Conservation (phyloP, 2,888 invertebrate species). For the Andrena camellia region DNA sequence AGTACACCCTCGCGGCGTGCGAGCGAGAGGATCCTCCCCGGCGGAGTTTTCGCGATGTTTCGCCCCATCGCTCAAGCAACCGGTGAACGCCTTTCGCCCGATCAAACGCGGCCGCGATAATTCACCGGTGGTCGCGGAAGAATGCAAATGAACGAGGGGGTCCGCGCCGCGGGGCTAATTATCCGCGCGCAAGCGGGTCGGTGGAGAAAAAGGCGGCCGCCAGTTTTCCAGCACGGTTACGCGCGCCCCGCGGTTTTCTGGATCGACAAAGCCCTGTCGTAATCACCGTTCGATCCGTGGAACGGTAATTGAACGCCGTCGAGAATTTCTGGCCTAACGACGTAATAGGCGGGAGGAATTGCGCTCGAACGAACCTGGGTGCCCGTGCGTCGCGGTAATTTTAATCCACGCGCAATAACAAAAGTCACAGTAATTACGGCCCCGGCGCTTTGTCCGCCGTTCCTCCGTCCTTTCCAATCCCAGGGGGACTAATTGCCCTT, state of each 20-base stretch:
- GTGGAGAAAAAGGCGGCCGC: constrained; percentile 8
- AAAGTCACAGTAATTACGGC: constrained; percentile 29
- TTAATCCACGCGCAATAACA: constrained; percentile 35
- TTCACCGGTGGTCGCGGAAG: constrained; percentile 20
- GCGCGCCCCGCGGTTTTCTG: constrained; percentile 37
- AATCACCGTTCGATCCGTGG: constrained; percentile 34
- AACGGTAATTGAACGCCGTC: constrained; percentile 28
- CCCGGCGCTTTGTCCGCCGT: background rate
- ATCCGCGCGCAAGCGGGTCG: constrained; percentile 24
- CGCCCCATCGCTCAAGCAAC: constrained; percentile 8
- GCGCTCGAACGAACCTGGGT: background rate
- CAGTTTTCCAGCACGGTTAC: constrained; percentile 18
- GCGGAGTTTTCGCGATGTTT: constrained; percentile 11
- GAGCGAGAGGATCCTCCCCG: background rate
- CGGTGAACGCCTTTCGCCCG: constrained; percentile 48
- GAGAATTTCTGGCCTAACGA: constrained; percentile 28
- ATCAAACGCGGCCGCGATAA: constrained; percentile 15
- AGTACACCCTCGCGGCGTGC: too few relatives aligned
- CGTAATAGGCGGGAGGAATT: constrained; percentile 18
- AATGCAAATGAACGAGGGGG: constrained; percentile 50
- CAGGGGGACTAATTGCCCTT: constrained; percentile 13
- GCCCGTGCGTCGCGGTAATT: constrained; percentile 15
- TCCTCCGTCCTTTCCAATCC: background rate
- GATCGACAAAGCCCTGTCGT: constrained; percentile 26
- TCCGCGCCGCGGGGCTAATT: constrained; percentile 44